phyloP scores from a whole-genome alignment of 2,113 vertebrate species.

The Forbesichthys papilliferus region DNA sequence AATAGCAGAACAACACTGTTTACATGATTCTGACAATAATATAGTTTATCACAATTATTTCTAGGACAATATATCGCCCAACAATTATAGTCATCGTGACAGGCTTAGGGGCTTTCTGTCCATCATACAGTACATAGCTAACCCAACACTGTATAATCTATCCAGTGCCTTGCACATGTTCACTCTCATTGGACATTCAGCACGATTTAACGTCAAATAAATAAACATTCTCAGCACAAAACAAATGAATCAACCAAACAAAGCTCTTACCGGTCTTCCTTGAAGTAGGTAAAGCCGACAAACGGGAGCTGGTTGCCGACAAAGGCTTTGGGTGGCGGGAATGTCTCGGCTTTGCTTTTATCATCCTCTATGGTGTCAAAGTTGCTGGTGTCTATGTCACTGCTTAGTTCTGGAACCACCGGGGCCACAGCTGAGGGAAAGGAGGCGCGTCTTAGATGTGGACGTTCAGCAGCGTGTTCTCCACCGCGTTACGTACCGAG shows the following conservation, averaged over 20 bases:
- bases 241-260: not conserved
- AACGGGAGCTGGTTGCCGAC: conserved; percentile 98
- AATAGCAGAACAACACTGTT: too few species aligned
- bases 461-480: conserved; percentile 4
- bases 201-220: too few species aligned
- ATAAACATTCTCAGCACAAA: not conserved
- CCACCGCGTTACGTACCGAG: conserved; percentile 9
- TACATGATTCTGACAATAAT: too few species aligned
- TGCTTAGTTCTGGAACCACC: conserved; percentile 93
- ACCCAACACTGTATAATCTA: not conserved
- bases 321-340: conserved; percentile 92
- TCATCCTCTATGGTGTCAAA: conserved; percentile 96
- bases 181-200: too few species aligned
- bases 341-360: conserved; percentile 89
- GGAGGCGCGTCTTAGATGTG: not conserved
- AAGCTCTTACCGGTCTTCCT: conserved; percentile 90
- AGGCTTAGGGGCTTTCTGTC: too few species aligned
- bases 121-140: too few species aligned
- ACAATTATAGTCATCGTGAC: too few species aligned
- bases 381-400: conserved; percentile 96
- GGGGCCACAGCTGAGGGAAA: conserved; percentile 87
- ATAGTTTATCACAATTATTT: too few species aligned
- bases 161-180: not conserved
- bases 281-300: conserved; percentile 95
- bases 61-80: too few species aligned